Conservation (phyloP, 1,140 invertebrate genomes). For the Ceratoteleas bidentatus region DNA sequence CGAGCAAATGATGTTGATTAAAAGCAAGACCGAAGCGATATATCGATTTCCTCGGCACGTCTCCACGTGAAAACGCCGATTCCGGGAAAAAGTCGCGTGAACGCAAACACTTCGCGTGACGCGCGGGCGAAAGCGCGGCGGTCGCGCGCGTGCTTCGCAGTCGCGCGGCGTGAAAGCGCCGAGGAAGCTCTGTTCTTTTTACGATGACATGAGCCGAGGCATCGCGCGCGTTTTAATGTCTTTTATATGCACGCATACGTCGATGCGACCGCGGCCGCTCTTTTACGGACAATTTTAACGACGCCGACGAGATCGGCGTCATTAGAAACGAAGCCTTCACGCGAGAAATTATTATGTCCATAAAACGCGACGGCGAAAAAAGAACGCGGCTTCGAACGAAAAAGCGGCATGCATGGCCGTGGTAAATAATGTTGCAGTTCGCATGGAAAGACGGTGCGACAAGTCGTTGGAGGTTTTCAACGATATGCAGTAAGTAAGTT, state of each 20-base stretch:
- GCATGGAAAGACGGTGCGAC: too few species aligned
- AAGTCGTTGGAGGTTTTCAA: too few species aligned
- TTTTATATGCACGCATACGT: conserved; percentile 51
- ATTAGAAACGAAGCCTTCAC: conserved; percentile 54
- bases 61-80: conserved; percentile 15
- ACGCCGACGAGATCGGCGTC: conserved; percentile 40
- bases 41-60: conserved; percentile 23
- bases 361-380: conserved; percentile 28
- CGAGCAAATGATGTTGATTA: conserved; percentile 28
- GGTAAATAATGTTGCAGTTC: too few species aligned
- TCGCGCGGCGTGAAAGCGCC: conserved; percentile 47
- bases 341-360: conserved; percentile 57
- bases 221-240: conserved; percentile 54
- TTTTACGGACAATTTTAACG: conserved; percentile 58
- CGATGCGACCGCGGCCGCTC: conserved; percentile 28
- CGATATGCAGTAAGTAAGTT: too few species aligned
- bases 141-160: conserved; percentile 38
- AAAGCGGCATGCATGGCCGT: too few species aligned
- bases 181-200: conserved; percentile 56
- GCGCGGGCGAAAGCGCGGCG: conserved; percentile 42
- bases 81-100: conserved; percentile 49
- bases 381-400: conserved; percentile 21
- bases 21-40: conserved; percentile 2
- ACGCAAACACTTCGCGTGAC: conserved; percentile 56
- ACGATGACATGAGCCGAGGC: conserved; percentile 46